These are phyloP conservation scores for Muschampia plurimacula DNA, from an alignment of 2,888 invertebrate genomes.

Conservation along the genomic window DNA sequence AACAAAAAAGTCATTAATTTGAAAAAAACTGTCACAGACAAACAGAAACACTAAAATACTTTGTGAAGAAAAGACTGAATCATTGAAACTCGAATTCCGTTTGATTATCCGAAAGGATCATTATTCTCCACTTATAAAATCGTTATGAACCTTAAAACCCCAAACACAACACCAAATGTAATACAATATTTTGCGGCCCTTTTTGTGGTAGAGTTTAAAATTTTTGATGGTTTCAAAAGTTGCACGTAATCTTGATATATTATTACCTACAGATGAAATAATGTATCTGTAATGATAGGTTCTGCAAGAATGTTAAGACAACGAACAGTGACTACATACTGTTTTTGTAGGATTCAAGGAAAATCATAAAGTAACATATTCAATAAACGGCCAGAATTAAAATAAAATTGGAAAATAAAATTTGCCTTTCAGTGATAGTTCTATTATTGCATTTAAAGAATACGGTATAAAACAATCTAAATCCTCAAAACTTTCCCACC, in stretches of 20 bases:
- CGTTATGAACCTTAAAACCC: constrained; percentile 49
- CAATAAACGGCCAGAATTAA: not conserved
- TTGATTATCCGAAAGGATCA: constrained; percentile 49
- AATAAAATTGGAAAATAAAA: not conserved
- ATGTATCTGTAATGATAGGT: constrained; percentile 22
- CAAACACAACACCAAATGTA: constrained; percentile 44
- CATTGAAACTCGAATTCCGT: constrained; percentile 48
- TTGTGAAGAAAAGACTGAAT: constrained; percentile 37
- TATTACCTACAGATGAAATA: constrained; percentile 18
- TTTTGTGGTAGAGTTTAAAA: constrained; percentile 40
- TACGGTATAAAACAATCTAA: too few relatives aligned
- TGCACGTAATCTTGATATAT: constrained; percentile 37
- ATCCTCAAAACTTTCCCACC: too few relatives aligned
- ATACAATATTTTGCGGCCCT: constrained; percentile 41
- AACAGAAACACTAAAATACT: constrained; percentile 7
- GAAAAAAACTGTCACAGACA: not conserved
- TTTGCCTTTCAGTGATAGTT: too few relatives aligned
- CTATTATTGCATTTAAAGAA: too few relatives aligned
- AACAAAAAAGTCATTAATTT: too few relatives aligned
- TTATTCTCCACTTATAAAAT: constrained; percentile 59
- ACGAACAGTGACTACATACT: not conserved
- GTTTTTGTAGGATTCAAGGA: not conserved
- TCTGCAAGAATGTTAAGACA: not conserved
- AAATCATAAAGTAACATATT: not conserved
- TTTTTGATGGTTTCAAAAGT: constrained; percentile 36